These are phyloP conservation scores for Melanaphis sacchari DNA, from an alignment of 1,140 invertebrate genomes.

Conservation along the genomic window DNA sequence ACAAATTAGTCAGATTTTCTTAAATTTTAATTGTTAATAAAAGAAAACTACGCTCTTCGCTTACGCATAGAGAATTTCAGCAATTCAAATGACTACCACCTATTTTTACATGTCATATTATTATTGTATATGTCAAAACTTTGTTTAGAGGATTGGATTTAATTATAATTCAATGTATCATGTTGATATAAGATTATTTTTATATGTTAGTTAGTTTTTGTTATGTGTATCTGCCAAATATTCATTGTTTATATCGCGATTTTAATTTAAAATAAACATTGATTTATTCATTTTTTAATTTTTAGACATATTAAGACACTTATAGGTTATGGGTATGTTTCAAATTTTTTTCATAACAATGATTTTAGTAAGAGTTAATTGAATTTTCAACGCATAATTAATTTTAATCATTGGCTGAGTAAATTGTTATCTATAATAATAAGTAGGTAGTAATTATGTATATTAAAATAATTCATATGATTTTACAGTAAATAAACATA, in stretches of 20 bases:
- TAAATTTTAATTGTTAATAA: no score
- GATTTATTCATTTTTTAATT: background rate
- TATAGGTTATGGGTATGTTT: background rate
- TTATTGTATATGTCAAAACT: background rate
- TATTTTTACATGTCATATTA: background rate
- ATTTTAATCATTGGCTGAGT: no score
- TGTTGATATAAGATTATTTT: no score
- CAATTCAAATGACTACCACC: no score
- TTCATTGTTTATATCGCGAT: background rate
- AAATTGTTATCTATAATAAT: no score
- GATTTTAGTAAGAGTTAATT: background rate
- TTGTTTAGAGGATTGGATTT: background rate
- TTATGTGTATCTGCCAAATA: background rate
- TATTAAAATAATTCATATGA: background rate
- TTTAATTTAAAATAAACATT: background rate
- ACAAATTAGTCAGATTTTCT: no score
- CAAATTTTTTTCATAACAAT: background rate
- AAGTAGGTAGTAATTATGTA: background rate
- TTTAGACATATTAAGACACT: background rate
- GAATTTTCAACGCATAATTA: background rate
- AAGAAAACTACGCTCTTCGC: no score
- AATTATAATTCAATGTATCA: background rate
- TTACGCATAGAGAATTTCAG: no score
- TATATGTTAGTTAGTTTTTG: no score
- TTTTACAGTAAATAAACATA: background rate